Conservation (phyloP, 2,113 vertebrate genomes). For the Paralichthys olivaceus region DNA sequence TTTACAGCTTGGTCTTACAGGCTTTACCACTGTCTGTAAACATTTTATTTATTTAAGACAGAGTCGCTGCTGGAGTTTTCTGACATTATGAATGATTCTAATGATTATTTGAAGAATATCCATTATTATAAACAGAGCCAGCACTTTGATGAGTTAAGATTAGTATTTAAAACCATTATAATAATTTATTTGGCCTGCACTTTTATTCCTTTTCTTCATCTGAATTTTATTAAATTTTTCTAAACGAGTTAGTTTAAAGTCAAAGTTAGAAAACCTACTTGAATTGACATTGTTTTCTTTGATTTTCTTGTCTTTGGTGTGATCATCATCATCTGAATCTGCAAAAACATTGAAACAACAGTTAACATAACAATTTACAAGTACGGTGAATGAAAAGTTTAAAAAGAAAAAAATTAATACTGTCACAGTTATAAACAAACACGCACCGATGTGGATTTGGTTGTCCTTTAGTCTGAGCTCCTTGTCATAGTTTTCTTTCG, state of each 20-base stretch:
- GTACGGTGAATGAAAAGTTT: not conserved
- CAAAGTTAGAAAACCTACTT: constrained; percentile 18
- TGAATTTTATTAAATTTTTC: not conserved
- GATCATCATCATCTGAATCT: constrained; percentile 6
- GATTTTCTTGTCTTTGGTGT: not conserved
- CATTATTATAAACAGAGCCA: not conserved
- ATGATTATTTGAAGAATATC: not conserved
- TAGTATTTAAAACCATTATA: not conserved
- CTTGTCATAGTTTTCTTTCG: not conserved
- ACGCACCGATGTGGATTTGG: constrained; percentile 23
- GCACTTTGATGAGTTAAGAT: not conserved
- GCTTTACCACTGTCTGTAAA: not conserved
- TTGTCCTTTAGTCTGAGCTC: constrained; percentile 1
- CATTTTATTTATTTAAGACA: not conserved
- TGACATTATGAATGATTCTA: no score
- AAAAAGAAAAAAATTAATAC: not conserved
- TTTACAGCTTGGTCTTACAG: not conserved
- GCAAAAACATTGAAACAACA: not conserved
- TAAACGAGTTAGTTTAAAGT: not conserved
- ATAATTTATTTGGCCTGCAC: not conserved
- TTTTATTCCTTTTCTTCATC: not conserved
- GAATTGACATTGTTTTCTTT: constrained; percentile 1
- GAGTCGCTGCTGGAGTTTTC: not conserved
- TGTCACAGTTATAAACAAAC: not conserved
- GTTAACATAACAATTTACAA: not conserved